Evolutionary conservation across 2,113 vertebrate species (phyloP).

Genomic region (Axis porcinus): DNA sequence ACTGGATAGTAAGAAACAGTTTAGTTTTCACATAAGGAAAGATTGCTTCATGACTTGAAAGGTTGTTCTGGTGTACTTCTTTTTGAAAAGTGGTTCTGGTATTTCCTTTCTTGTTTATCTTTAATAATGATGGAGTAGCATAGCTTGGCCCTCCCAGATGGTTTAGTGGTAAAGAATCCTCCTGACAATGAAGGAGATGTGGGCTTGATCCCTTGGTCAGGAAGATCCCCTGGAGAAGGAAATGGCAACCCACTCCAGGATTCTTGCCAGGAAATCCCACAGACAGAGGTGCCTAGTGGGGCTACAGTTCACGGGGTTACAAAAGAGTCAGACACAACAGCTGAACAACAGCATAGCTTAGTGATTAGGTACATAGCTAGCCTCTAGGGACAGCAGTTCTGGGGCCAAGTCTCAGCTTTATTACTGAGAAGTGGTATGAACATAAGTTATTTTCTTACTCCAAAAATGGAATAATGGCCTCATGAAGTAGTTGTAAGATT

Average conservation of each 20-base stretch:
- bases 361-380: background rate
- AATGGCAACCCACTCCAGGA: background rate
- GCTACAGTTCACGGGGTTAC: background rate
- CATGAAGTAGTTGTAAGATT: background rate
- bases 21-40: background rate
- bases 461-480: background rate
- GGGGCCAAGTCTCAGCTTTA: background rate
- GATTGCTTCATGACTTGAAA: background rate
- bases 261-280: background rate
- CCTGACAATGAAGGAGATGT: background rate
- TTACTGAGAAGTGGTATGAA: background rate
- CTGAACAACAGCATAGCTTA: background rate
- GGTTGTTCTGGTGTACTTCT: background rate
- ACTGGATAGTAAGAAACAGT: background rate
- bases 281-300: background rate
- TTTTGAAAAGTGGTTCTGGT: background rate
- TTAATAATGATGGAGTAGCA: background rate
- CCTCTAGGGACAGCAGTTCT: background rate
- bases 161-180: background rate
- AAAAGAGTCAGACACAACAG: background rate
- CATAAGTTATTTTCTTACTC: background rate
- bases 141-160: background rate
- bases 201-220: background rate
- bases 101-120: background rate
- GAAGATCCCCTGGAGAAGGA: background rate